These are phyloP conservation scores for Drosophila cyrtoloma DNA, from an alignment of 2,888 invertebrate genomes.

Conservation along the genomic window DNA sequence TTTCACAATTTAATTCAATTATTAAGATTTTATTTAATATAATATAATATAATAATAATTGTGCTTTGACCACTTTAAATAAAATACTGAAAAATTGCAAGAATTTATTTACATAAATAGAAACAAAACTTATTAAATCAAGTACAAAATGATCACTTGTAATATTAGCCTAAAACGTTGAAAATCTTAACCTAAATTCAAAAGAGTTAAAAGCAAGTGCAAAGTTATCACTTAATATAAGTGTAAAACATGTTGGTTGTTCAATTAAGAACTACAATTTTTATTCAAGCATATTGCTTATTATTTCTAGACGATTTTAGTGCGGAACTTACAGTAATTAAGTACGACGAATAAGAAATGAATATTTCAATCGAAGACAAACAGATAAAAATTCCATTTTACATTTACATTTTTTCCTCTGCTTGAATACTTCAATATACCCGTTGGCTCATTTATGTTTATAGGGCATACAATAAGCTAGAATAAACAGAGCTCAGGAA, in stretches of 20 bases:
- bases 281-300: not conserved
- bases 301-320: not conserved
- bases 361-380: not conserved
- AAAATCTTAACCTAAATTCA: not conserved
- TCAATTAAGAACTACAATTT: not conserved
- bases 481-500: conserved; percentile 52
- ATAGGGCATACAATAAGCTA: conserved; percentile 27
- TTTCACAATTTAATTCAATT: not conserved
- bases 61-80: not conserved
- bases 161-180: not conserved
- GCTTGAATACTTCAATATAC: not conserved
- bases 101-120: too few relatives aligned
- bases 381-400: not conserved
- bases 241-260: not conserved
- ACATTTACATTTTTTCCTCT: not conserved
- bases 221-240: too few relatives aligned
- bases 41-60: too few relatives aligned
- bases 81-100: not conserved
- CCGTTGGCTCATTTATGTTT: not conserved
- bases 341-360: not conserved
- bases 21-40: not conserved
- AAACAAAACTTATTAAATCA: not conserved
- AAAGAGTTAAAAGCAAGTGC: not conserved
- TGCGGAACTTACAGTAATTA: not conserved
- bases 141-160: not conserved